phyloP scores from a whole-genome alignment of 2,797 vertebrate genomes.

The Rhinophrynus dorsalis region DNA sequence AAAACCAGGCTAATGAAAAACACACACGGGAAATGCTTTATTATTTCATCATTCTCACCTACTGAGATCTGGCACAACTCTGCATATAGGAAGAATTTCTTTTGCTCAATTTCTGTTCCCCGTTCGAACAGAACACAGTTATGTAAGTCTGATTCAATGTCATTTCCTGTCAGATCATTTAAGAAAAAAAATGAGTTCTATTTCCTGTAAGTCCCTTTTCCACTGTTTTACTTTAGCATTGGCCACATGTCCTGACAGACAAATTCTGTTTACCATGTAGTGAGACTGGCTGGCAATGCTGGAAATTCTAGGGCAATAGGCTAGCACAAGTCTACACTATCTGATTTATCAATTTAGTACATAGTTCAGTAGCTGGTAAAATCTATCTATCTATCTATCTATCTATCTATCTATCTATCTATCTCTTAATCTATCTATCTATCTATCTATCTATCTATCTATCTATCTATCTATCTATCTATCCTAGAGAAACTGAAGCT shows the following conservation, averaged over 20 bases:
- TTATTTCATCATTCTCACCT: conserved; percentile 99
- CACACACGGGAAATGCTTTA: conserved; percentile 98
- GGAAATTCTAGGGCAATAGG: conserved; percentile 8
- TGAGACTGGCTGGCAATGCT: conserved; percentile 55
- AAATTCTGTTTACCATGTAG: conserved; percentile 77
- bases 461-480: neutral
- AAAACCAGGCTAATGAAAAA: conserved; percentile 97
- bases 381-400: no score
- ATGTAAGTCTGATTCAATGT: conserved; percentile 77
- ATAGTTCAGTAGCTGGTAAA: conserved; percentile 13
- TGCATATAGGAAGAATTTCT: conserved; percentile 80
- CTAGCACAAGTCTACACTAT: conserved; percentile 18
- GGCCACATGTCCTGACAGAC: conserved; percentile 65
- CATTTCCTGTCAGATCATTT: conserved; percentile 93
- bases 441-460: neutral
- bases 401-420: neutral
- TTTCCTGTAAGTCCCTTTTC: conserved; percentile 81
- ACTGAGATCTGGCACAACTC: conserved; percentile 87
- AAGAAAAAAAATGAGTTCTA: conserved; percentile 86
- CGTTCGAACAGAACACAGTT: conserved; percentile 62
- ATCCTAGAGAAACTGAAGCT: no score
- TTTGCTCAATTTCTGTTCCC: conserved; percentile 63
- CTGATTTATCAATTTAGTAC: conserved; percentile 14
- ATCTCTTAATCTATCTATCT: neutral
- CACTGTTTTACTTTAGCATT: conserved; percentile 61